These are phyloP conservation scores for Delphinapterus leucas DNA, from an alignment of 2,113 vertebrate species.

Conservation along the genomic window DNA sequence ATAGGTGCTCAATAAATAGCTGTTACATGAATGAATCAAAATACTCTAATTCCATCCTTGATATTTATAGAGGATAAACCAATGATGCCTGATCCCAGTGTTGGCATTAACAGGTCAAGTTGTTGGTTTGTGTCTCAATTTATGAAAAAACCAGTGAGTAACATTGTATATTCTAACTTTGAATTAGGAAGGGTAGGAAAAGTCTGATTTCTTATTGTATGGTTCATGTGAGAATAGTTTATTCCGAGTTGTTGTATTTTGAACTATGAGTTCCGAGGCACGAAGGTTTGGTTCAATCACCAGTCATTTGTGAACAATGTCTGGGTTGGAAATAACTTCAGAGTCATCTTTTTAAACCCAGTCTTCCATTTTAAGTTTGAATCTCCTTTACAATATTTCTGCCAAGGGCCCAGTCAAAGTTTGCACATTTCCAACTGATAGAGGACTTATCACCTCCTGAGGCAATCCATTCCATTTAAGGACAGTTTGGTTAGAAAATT, in stretches of 20 bases:
- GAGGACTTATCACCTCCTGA: neutral
- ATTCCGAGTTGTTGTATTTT: neutral
- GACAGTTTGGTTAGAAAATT: neutral
- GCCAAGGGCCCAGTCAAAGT: neutral
- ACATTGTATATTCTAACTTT: neutral
- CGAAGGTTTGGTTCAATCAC: neutral
- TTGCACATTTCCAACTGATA: neutral
- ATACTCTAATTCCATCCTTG: neutral
- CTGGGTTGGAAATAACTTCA: neutral
- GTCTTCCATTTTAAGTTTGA: neutral
- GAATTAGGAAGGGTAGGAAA: neutral
- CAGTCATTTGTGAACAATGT: neutral
- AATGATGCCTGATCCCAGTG: neutral
- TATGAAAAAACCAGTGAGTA: neutral
- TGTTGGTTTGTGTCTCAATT: neutral
- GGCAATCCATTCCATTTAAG: neutral
- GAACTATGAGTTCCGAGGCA: neutral
- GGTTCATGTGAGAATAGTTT: neutral
- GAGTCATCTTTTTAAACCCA: neutral
- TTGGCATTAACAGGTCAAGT: neutral
- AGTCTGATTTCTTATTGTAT: neutral
- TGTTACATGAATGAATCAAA: neutral
- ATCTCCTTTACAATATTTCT: neutral
- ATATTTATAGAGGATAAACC: neutral
- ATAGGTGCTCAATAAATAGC: neutral